Conservation (phyloP, 2,113 vertebrate genomes). For the Sardina pilchardus region DNA sequence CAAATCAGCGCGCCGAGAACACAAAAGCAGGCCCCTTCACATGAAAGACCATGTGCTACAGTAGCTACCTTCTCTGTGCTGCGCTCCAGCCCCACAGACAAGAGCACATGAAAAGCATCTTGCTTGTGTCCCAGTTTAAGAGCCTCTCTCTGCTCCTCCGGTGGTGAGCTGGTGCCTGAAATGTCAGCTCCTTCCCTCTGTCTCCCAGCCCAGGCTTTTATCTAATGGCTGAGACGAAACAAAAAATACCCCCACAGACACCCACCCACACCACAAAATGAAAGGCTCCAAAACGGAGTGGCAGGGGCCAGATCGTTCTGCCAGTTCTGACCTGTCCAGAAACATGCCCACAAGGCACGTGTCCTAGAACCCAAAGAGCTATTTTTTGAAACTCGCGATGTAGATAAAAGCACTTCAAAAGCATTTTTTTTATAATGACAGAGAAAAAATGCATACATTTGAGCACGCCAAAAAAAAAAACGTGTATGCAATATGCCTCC, state of each 20-base stretch:
- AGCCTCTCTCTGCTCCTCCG: not conserved
- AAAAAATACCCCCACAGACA: not conserved
- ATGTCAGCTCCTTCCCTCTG: not conserved
- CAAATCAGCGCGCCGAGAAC: not conserved
- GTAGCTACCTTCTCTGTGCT: not conserved
- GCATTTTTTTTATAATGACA: not conserved
- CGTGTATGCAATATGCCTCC: not conserved
- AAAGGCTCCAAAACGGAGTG: not conserved
- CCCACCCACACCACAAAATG: not conserved
- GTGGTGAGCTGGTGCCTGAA: not conserved
- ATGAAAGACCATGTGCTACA: slow-evolving; percentile 11
- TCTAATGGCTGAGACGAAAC: not conserved
- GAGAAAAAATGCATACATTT: not conserved
- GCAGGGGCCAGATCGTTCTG: not conserved
- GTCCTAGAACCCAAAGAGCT: not conserved
- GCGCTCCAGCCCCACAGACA: not conserved
- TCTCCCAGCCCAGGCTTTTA: slow-evolving; percentile 3
- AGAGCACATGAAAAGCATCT: not conserved
- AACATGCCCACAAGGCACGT: slow-evolving; percentile 7
- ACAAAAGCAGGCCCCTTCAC: not conserved
- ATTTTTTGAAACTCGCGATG: not conserved
- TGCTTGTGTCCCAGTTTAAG: not conserved
- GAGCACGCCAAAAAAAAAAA: not conserved
- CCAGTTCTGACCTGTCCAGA: not conserved
- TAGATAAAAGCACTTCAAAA: not conserved